Base-by-base conservation (phyloP, 2,113 vertebrate genomes). In the Oxyura jamaicensis region DNA sequence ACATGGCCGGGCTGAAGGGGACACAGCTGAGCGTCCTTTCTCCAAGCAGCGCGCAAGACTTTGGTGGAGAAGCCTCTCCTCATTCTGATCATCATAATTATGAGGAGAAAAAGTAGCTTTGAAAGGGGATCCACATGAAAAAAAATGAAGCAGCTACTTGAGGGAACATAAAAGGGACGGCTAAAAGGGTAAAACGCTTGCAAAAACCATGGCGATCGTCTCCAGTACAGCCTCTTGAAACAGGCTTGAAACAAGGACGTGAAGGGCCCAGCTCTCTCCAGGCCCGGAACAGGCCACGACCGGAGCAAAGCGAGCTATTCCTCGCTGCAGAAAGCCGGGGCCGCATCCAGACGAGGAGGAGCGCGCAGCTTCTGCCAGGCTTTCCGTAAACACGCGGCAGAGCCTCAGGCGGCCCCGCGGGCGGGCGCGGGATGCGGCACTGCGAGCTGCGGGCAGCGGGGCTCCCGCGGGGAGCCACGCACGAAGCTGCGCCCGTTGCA, bases 351-450 rank as follows among this genome's bases (percentile, higher is more conserved):
- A 83, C 0, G 21, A 76, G 26, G 26, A 6, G 6, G 33, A 23
- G 44, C 93, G 71, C 8, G 12, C 53, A 82, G 8, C 33, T 42
- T 13, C 17, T 25, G 44, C 26, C 1, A 3, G 56, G 39, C 28
- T 67, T 29, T 25, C 29, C 1, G 52, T 4, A 23, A 67, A 29
- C 31, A 29, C 0, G 1, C 0, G 53, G 72, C 53, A 31, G 25
- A 28, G 36, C 15, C 36, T 8, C 7, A 41, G 36, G 23, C 11
- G 62, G 35, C 26, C 16, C 36, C 10, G n/a, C 58, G 36, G 60
- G 60, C 50, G 50, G 50, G 50, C 13, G 50, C 25, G 11, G 62
- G 62, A 26, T 8, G 36, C 36, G 19, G 36, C 2, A 6, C 15
- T 10, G 60, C 26, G 35, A 18, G 60, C 44, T 46, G 44, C 44